phyloP scores from a whole-genome alignment of 2,797 vertebrate species.

The Anableps anableps region DNA sequence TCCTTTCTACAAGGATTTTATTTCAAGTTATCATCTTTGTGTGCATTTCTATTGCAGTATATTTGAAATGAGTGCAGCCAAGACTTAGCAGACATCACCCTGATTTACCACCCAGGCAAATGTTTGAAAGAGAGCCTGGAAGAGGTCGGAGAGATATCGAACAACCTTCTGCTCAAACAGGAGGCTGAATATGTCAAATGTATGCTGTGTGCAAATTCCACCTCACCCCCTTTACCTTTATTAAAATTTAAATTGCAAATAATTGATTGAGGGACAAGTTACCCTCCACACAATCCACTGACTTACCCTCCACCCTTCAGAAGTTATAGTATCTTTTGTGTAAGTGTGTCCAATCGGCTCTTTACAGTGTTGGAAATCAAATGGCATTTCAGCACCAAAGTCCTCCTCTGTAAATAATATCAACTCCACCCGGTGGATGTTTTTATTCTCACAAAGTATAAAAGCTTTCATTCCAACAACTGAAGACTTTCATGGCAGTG shows the following conservation, averaged over 20 bases:
- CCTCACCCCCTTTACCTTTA: slow-evolving; percentile 37
- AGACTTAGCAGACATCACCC: slow-evolving; percentile 49
- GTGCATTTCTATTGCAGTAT: slow-evolving; percentile 38
- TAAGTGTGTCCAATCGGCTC: slow-evolving; percentile 47
- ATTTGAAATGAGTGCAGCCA: slow-evolving; percentile 58
- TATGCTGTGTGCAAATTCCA: slow-evolving; percentile 48
- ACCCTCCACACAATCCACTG: slow-evolving; percentile 23
- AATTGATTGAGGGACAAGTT: slow-evolving; percentile 34
- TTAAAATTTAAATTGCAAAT: slow-evolving; percentile 53
- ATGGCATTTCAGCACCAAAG: slow-evolving; percentile 40
- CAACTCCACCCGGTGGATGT: slow-evolving; percentile 44
- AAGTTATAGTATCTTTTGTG: slow-evolving; percentile 24
- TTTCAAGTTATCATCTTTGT: slow-evolving; percentile 57
- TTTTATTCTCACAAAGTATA: slow-evolving; percentile 60
- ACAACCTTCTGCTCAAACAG: slow-evolving; percentile 51
- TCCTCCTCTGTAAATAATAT: slow-evolving; percentile 61
- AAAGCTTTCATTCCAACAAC: slow-evolving; percentile 58
- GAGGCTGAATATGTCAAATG: slow-evolving; percentile 36
- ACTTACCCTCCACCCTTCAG: slow-evolving; percentile 17
- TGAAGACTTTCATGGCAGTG: slow-evolving; percentile 44
- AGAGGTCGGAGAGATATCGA: slow-evolving; percentile 63
- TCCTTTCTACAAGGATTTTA: slow-evolving; percentile 50
- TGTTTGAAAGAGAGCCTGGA: slow-evolving; percentile 49
- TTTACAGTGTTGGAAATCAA: slow-evolving; percentile 51
- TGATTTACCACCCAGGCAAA: slow-evolving; percentile 33